Base-by-base conservation (phyloP, 2,888 invertebrate genomes). In the Cephus runcator region DNA sequence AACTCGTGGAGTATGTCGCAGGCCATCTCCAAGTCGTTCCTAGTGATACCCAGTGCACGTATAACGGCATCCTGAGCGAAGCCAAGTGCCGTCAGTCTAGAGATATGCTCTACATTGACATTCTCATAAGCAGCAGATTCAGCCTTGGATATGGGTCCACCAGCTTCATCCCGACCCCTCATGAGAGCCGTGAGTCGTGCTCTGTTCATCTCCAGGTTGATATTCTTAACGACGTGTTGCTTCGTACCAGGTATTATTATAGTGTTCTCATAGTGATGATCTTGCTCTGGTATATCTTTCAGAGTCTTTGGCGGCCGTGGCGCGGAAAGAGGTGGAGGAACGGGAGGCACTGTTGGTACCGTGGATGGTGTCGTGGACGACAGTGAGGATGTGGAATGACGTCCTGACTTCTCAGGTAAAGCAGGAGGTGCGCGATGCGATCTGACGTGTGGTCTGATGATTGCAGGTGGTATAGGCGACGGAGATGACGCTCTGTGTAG, bases 11-110 rank as follows among this genome's bases (percentile, higher is more conserved):
- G 92, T 89, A 98, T 98, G 91, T 98, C 98, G 92, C 98, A 96
- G 74, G 98, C 98, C 98, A 98, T 98, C 91, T 97, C 97, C 77
- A 98, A 94, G 92, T 98, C 97, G 92, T 98, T 98, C 79, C 97
- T 94, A 1, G 98, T 97, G 87, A 98, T 98, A 80, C 97, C 97
- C 85, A 98, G 93, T 6, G 98, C 98, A 84, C 98, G 94, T 75
- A 98, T 96, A 4, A 98, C 98, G 75, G 97, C 96, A 88, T 98
- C 97, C 87, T 97, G 96, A 1, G 97, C 95, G 90, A 97, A 98
- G 0, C 98, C 98, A 88, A 98, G 98, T 78, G 95, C 95, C 74
- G 98, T 97, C 80, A 98, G 93, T 82, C 96, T 95, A 33, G 97
- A 95, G 80, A 98, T 97, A 92, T 98, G 96, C 90, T 97, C 97